Percentiles rank a stretch among this genome's conserved stretches.
These are phyloP conservation scores for Heliothis virescens DNA, from an alignment of 1,140 invertebrate genomes.

Conservation along the genomic window DNA sequence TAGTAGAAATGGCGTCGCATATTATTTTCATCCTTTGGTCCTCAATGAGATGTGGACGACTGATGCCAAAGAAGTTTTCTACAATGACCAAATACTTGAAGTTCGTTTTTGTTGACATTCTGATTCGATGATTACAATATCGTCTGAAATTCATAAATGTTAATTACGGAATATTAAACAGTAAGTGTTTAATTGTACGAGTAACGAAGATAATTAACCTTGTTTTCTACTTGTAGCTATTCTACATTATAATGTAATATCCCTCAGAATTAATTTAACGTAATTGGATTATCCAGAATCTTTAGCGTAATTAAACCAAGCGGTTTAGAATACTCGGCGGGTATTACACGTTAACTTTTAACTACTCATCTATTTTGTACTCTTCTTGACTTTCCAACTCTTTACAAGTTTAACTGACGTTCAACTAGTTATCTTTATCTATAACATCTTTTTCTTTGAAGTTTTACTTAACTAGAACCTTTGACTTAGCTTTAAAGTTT, in stretches of 20 bases:
- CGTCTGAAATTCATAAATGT: not conserved
- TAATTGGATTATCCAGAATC: not conserved
- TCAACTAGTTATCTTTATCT: slow-evolving; percentile 35
- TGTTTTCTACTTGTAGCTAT: too few species aligned
- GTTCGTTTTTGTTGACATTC: slow-evolving; percentile 18
- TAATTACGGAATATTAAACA: not conserved
- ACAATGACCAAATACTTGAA: slow-evolving; percentile 38
- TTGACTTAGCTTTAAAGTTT: slow-evolving; percentile 6
- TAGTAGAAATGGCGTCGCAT: slow-evolving; percentile 55
- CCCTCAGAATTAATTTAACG: not conserved
- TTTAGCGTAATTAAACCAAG: not conserved
- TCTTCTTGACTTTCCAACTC: slow-evolving; percentile 17
- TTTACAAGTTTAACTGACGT: slow-evolving; percentile 34
- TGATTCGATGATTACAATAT: not conserved
- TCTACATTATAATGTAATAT: not conserved
- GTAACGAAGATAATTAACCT: too few species aligned
- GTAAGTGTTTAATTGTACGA: too few species aligned
- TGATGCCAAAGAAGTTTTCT: slow-evolving; percentile 63
- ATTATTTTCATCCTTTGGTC: slow-evolving; percentile 47
- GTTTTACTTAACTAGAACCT: slow-evolving; percentile 11
- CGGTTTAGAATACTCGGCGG: slow-evolving; percentile 4
- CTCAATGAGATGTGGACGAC: slow-evolving; percentile 57
- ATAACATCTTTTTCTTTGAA: slow-evolving; percentile 24
- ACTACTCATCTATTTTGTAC: slow-evolving; percentile 35
- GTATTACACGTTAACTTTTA: slow-evolving; percentile 36